Evolutionary conservation across 2,888 invertebrate species (phyloP), one percentile per base, ranked within the genome.

Genomic region (Drosophila borealis): DNA sequence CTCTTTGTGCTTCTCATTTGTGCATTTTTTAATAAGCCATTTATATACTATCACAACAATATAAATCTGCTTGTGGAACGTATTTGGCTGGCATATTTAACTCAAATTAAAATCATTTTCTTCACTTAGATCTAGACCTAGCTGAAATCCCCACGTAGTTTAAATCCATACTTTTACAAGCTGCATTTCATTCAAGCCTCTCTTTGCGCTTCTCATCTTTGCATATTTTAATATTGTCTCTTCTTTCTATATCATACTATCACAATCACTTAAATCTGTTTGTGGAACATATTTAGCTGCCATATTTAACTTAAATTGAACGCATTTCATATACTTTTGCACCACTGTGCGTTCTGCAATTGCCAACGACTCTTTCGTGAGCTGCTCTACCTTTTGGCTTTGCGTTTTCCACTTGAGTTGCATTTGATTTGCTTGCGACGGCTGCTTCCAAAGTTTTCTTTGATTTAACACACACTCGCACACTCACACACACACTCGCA

Each of bases 371-470:
- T 63, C 21, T 5, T 64, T 48, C n/a, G 50, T 45, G 61, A 53
- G 51, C 41, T 66, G 61, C 70, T 71, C 66, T 70, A 76, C 73
- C 81, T 87, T 81, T 70, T 79, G 70, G 72, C 72, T 71, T 80
- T 76, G 77, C 60, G 68, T 78, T 85, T 84, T 81, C 85, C 79
- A 79, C 82, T 87, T 77, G 77, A 88, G 48, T 78, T 76, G 61
- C 65, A 69, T 78, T 85, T 62, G 81, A 83, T 78, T 78, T 75
- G 73, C 57, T 59, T 73, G 61, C 55, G 57, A 65, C 64, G 78
- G 61, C 70, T 65, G 72, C 54, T 70, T 60, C 34, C 13, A 54
- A 77, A 69, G 59, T 67, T 66, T 81, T 25, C 53, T 49, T 65
- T 61, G 53, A 78, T 62, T 73, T 19, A 9, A 59, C 45, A 65